Conservation (phyloP, 2,797 vertebrate species). For the Sorex maritimensis region DNA sequence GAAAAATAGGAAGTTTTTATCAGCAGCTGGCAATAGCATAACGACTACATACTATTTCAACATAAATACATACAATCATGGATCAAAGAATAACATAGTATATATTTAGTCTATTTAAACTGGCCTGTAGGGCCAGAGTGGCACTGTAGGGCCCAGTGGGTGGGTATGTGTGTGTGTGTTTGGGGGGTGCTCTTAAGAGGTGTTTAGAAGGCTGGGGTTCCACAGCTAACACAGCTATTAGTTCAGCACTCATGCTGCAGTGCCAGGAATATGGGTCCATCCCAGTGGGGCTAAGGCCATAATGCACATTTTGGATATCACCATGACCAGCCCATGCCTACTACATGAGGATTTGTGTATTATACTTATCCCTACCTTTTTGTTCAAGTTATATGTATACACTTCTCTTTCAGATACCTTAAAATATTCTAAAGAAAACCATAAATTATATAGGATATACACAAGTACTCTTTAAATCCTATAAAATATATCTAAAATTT, state of each 20-base stretch:
- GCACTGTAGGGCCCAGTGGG: no score
- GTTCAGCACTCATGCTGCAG: no score
- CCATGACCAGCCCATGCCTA: not conserved
- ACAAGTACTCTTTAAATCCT: not conserved
- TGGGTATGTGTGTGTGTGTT: no score
- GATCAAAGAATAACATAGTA: constrained; percentile 48
- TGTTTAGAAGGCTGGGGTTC: no score
- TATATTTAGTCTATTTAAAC: constrained; percentile 70
- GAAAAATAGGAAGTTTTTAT: constrained; percentile 34
- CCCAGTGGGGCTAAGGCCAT: no score
- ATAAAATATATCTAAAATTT: constrained; percentile 29
- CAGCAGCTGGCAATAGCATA: no score
- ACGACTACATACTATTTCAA: not conserved
- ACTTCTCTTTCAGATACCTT: not conserved
- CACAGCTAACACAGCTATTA: no score
- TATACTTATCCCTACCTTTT: constrained; percentile 43
- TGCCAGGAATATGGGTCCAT: no score
- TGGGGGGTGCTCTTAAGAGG: no score
- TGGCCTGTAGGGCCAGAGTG: not conserved
- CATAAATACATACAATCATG: constrained; percentile 48
- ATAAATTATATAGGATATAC: no score
- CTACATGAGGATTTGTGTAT: not conserved
- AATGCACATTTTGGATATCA: not conserved
- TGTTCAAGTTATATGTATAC: not conserved
- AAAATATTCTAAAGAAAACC: no score